Percentiles rank a stretch among this genome's conserved stretches.
phyloP scores from a whole-genome alignment of 1,140 invertebrate species.

The Eubasilissa regina region DNA sequence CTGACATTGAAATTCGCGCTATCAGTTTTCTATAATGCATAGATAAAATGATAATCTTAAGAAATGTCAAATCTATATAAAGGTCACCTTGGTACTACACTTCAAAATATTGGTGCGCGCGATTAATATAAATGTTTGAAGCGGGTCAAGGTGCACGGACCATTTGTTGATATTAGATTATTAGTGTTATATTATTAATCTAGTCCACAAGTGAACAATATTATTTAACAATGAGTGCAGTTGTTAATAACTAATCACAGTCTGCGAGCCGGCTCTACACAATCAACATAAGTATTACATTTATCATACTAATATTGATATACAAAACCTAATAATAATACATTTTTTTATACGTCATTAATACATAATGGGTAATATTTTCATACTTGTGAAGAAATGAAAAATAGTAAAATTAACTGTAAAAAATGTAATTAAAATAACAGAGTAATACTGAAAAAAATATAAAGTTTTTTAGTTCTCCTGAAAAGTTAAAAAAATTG shows the following conservation, averaged over 20 bases:
- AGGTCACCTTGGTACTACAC: constrained; percentile 40
- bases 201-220: neutral
- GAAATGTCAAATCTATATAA: constrained; percentile 29
- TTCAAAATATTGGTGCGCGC: constrained; percentile 31
- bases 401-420: too few species aligned
- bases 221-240: neutral
- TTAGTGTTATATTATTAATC: neutral
- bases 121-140: constrained; percentile 17
- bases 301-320: too few species aligned
- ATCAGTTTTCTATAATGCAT: constrained; percentile 6
- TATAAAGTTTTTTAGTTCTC: too few species aligned
- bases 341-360: too few species aligned
- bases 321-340: too few species aligned
- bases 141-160: neutral
- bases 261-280: neutral
- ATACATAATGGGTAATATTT: too few species aligned
- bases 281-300: too few species aligned
- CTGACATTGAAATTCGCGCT: neutral
- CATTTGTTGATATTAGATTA: constrained; percentile 9
- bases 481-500: too few species aligned
- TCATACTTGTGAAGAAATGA: too few species aligned
- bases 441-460: too few species aligned
- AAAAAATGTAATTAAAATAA: too few species aligned
- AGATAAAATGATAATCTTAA: constrained; percentile 12
- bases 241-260: neutral